Conservation (phyloP, 1,140 invertebrate genomes). For the Heliothis virescens region DNA sequence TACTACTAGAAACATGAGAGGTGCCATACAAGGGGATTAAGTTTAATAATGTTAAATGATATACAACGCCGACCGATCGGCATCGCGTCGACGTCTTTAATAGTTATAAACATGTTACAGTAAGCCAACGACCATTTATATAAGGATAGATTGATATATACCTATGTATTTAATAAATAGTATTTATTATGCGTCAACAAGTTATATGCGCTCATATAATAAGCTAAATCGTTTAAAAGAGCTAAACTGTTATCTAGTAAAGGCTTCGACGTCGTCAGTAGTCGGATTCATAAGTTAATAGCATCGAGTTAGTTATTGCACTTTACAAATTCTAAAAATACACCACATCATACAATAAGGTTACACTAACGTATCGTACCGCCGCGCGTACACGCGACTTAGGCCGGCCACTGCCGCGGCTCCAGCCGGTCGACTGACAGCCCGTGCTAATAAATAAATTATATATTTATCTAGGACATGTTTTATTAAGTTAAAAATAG, state of each 20-base stretch:
- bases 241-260: constrained; percentile 66
- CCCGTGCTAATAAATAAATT: constrained; percentile 76
- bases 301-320: constrained; percentile 74
- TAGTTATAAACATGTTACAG: constrained; percentile 67
- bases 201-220: constrained; percentile 72
- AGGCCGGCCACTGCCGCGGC: constrained; percentile 53
- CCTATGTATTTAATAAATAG: constrained; percentile 64
- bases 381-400: constrained; percentile 40
- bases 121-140: constrained; percentile 77
- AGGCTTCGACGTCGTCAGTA: constrained; percentile 65
- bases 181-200: constrained; percentile 84
- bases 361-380: constrained; percentile 45
- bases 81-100: constrained; percentile 18
- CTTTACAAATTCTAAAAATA: constrained; percentile 62
- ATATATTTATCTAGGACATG: constrained; percentile 73
- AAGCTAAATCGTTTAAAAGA: constrained; percentile 70
- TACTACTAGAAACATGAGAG: constrained; percentile 71
- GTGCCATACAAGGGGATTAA: constrained; percentile 59
- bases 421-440: constrained; percentile 52
- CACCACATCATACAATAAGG: constrained; percentile 57
- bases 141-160: constrained; percentile 68
- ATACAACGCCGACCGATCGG: constrained; percentile 38
- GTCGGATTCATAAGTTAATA: constrained; percentile 73
- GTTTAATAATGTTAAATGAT: constrained; percentile 53
- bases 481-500: constrained; percentile 75